Evolutionary conservation across 1,140 invertebrate genomes (phyloP).

Genomic region (Scaptomyza graminum): DNA sequence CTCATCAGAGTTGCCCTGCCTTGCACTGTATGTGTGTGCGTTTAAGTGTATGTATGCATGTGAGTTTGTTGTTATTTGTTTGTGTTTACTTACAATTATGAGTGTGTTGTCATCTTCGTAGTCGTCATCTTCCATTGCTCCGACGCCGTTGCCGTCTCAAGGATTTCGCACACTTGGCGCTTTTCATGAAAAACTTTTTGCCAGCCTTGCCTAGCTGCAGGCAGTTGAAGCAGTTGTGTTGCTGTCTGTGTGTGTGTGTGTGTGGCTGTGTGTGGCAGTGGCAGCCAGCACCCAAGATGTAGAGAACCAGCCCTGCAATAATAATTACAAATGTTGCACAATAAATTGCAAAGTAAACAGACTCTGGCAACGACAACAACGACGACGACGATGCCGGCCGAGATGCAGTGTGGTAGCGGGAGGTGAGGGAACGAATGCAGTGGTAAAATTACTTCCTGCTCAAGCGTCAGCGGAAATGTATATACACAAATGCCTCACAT

Average conservation of each 20-base stretch:
- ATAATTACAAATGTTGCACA: constrained; percentile 83
- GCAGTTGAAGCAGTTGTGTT: constrained; percentile 1
- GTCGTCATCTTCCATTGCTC: constrained; percentile 17
- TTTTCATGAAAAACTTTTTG: constrained; percentile 44
- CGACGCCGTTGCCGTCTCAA: constrained; percentile 52
- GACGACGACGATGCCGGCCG: background rate
- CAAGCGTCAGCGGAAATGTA: constrained; percentile 77
- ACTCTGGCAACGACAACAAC: constrained; percentile 37
- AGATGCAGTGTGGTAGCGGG: background rate
- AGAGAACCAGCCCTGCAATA: constrained; percentile 69
- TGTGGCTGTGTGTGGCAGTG: background rate
- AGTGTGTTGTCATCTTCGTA: constrained; percentile 75
- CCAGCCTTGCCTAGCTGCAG: constrained; percentile 16
- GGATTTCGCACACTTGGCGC: constrained; percentile 68
- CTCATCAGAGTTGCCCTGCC: constrained; percentile 13
- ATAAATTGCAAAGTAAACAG: constrained; percentile 81
- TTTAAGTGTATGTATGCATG: constrained; percentile 9
- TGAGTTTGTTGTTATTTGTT: constrained; percentile 38
- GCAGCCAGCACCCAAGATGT: constrained; percentile 30
- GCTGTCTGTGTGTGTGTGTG: background rate
- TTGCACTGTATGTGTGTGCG: constrained; percentile 11
- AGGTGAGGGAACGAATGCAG: constrained; percentile 35
- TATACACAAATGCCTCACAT: constrained; percentile 74
- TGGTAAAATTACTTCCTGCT: constrained; percentile 78
- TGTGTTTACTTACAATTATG: constrained; percentile 81